Evolutionary conservation across 1,140 invertebrate genomes (phyloP).

Genomic region (Glossosoma conforme): DNA sequence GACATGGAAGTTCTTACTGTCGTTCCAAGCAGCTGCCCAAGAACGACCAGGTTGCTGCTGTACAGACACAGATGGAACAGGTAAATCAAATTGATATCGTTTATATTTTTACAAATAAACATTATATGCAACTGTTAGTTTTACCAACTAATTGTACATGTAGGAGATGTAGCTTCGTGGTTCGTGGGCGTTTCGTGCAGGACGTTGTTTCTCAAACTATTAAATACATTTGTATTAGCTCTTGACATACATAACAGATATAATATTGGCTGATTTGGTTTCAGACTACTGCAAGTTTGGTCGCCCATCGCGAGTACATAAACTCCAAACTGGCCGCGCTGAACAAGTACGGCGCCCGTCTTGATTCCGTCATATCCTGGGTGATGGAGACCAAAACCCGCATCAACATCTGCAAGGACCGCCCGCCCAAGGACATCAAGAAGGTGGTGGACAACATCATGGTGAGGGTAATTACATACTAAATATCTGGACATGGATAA

Average conservation of each 20-base stretch:
- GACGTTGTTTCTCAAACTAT: too few species aligned
- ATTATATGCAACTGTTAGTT: too few species aligned
- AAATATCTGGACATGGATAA: too few species aligned
- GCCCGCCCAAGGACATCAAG: constrained; percentile 47
- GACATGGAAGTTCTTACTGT: constrained; percentile 53
- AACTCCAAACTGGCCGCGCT: constrained; percentile 56
- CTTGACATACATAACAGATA: too few species aligned
- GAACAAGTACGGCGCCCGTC: constrained; percentile 53
- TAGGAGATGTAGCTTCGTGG: too few species aligned
- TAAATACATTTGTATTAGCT: too few species aligned
- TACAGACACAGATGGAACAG: constrained; percentile 51
- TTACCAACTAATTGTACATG: too few species aligned
- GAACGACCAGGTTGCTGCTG: constrained; percentile 42
- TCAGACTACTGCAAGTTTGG: constrained; percentile 47
- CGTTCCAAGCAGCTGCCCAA: constrained; percentile 42
- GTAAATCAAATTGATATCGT: too few species aligned
- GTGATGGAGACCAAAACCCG: constrained; percentile 50
- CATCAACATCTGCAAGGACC: constrained; percentile 47
- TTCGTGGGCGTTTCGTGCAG: too few species aligned
- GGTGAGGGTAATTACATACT: constrained; percentile 51
- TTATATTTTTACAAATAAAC: too few species aligned
- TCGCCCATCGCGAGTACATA: constrained; percentile 54
- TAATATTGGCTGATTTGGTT: too few species aligned
- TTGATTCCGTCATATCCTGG: constrained; percentile 55
- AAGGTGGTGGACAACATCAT: constrained; percentile 55